Conservation (phyloP, 2,113 vertebrate genomes). For the Menidia beryllina region DNA sequence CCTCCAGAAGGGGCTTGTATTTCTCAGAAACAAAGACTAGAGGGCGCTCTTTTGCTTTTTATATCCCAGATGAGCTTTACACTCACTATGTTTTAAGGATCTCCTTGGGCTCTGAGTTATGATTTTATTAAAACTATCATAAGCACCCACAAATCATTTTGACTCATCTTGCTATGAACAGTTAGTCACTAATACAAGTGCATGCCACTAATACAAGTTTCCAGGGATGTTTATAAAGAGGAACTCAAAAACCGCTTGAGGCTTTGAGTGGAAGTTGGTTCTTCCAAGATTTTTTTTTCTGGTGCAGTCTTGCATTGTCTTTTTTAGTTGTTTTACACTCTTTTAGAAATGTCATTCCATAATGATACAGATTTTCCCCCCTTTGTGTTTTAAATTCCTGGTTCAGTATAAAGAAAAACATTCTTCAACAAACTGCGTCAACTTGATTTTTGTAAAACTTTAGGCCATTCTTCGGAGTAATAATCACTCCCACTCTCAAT, state of each 20-base stretch:
- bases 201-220: no score
- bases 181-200: no score
- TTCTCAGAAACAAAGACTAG: constrained; percentile 42
- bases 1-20: neutral
- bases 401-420: neutral
- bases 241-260: neutral
- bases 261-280: no score
- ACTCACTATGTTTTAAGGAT: neutral
- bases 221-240: no score
- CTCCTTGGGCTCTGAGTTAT: neutral
- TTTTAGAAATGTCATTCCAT: neutral
- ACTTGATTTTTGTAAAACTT: neutral
- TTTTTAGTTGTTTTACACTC: no score
- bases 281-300: no score
- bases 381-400: no score
- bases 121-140: neutral
- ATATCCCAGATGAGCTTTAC: neutral
- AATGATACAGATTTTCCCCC: no score
- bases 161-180: no score
- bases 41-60: constrained; percentile 24
- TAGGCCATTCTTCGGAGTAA: neutral
- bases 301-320: no score
- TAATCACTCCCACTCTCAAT: neutral
- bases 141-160: no score
- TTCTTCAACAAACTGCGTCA: neutral